Conservation (phyloP, 2,888 invertebrate species). For the Diogma glabrata region DNA sequence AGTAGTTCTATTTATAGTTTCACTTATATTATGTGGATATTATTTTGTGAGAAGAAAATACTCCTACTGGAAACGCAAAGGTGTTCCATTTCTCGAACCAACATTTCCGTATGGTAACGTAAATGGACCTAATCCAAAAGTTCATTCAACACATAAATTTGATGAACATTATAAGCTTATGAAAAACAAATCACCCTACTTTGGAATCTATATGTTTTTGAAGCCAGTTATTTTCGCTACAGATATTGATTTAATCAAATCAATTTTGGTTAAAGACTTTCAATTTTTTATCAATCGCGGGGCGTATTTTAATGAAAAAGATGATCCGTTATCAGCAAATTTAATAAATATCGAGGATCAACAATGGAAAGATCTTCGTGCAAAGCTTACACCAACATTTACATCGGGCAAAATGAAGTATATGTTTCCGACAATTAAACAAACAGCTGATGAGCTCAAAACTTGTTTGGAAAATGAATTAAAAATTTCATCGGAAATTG, state of each 20-base stretch:
- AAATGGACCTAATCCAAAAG: constrained; percentile 20
- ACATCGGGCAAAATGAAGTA: constrained; percentile 39
- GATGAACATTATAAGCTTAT: not conserved
- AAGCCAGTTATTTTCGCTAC: constrained; percentile 2
- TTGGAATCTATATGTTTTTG: not conserved
- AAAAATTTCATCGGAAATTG: constrained; percentile 18
- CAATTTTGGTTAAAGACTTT: constrained; percentile 33
- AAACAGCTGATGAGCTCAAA: constrained; percentile 12
- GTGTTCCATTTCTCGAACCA: constrained; percentile 28
- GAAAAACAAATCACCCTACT: not conserved
- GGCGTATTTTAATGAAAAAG: constrained; percentile 25
- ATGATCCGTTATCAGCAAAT: constrained; percentile 26
- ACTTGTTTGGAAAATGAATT: not conserved
- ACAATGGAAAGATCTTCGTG: constrained; percentile 9
- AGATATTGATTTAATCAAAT: constrained; percentile 26
- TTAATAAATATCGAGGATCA: not conserved
- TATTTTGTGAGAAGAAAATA: constrained; percentile 11
- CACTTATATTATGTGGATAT: not conserved
- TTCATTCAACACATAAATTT: not conserved
- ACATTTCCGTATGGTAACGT: constrained; percentile 24
- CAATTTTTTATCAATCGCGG: constrained; percentile 31
- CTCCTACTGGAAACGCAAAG: constrained; percentile 22
- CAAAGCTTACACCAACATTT: constrained; percentile 38
- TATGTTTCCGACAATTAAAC: constrained; percentile 32
- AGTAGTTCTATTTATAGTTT: not conserved